phyloP scores from a whole-genome alignment of 2,113 vertebrate species.

The Sphaerodactylus townsendi region DNA sequence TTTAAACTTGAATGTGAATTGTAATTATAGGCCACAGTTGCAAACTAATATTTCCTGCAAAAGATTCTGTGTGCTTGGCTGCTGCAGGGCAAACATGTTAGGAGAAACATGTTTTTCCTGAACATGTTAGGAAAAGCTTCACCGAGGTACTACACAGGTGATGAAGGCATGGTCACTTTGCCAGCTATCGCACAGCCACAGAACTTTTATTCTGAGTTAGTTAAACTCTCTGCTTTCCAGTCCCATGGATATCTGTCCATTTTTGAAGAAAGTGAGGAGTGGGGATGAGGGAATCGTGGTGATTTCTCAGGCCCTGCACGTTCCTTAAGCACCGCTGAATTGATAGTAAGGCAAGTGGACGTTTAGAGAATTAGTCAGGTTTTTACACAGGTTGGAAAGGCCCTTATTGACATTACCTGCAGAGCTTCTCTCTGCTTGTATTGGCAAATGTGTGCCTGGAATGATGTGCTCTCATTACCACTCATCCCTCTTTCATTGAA shows the following conservation, averaged over 20 bases:
- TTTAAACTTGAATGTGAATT: background rate
- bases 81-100: background rate
- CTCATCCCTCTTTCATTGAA: background rate
- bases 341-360: background rate
- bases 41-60: background rate
- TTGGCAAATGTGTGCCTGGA: background rate
- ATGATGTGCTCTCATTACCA: background rate
- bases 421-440: background rate
- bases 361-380: background rate
- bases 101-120: too few relatives aligned
- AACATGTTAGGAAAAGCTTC: background rate
- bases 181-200: background rate
- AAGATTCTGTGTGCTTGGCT: background rate
- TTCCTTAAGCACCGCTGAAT: background rate
- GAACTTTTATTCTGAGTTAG: background rate
- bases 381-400: background rate
- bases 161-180: background rate
- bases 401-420: background rate
- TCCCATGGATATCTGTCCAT: background rate
- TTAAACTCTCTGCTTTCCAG: background rate
- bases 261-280: background rate
- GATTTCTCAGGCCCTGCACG: background rate
- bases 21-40: background rate
- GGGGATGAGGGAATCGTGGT: background rate
- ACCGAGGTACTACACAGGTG: background rate